These are phyloP conservation scores for Triplophysa yarkandensis DNA, from an alignment of 2,797 vertebrate species.

Conservation along the genomic window DNA sequence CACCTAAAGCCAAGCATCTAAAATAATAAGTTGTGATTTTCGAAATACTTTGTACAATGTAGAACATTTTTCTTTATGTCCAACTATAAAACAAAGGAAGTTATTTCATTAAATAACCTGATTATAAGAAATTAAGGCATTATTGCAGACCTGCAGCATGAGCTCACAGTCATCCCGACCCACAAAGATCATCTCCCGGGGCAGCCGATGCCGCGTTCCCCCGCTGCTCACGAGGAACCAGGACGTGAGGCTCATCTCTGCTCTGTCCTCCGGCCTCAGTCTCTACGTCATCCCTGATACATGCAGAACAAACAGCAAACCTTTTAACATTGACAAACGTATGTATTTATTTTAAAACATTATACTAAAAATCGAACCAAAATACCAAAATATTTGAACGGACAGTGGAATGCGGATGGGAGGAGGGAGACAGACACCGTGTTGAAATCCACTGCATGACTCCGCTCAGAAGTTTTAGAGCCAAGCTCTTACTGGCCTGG, in stretches of 20 bases:
- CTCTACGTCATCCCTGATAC: conserved; percentile 80
- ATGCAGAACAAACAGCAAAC: conserved; percentile 3
- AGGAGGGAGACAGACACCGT: conserved; percentile 35
- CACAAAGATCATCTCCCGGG: conserved; percentile 98
- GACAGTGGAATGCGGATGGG: conserved; percentile 37
- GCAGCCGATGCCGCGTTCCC: conserved; percentile 94
- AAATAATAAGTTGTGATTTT: background rate
- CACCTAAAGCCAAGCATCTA: background rate
- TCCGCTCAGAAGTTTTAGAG: conserved; percentile 35
- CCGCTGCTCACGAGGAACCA: conserved; percentile 99
- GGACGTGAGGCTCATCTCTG: conserved; percentile 86
- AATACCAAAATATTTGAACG: conserved; percentile 38
- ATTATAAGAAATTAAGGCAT: background rate
- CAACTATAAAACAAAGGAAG: no score
- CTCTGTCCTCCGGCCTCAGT: conserved; percentile 43
- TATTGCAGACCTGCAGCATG: conserved; percentile 91
- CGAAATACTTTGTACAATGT: background rate
- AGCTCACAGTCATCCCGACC: conserved; percentile 98
- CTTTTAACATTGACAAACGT: background rate
- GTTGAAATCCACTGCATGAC: conserved; percentile 52
- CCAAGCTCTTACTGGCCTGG: background rate
- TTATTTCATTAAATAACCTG: background rate
- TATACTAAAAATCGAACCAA: background rate
- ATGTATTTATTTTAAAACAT: background rate
- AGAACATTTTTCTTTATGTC: no score